Evolutionary conservation across 2,888 invertebrate species (phyloP), one percentile per base, ranked within the genome.

Genomic region (Apantesis nais): DNA sequence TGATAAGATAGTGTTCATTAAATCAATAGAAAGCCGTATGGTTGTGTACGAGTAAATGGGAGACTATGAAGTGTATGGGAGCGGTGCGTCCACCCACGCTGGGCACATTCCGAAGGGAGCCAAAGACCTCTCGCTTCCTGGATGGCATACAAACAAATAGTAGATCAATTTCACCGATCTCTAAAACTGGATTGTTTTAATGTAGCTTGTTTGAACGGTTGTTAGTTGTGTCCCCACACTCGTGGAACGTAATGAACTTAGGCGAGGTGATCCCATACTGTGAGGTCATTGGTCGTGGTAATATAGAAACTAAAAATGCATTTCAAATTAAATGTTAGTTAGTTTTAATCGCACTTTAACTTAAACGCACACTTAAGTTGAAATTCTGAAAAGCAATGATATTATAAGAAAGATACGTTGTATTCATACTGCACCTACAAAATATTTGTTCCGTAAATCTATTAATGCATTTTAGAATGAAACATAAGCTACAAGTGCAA

Each of bases 111-210:
- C 93, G 83, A 77, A 82, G 90, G 93, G 92, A 94, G 93, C 93
- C 94, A 94, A 94, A 93, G 94, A 94, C 94, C 94, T 91, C 83
- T 91, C 85, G 89, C 89, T 93, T 94, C 93, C 94, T 93, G 92
- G 91, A 92, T 90, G 87, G 89, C 86, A 88, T 86, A 88, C 88
- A 87, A 79, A 84, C 84, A 83, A 87, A 89, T 83, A 81, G 86
- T 83, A 83, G 86, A 88, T 85, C 88, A 84, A 85, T 84, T 84
- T 80, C 75, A 82, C 84, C 78, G 77, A 83, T 83, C 77, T 80
- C 73, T 74, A 74, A 78, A 82, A 82, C 82, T 83, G 82, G 82
- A 83, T 82, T 82, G 83, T 81, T 83, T 83, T 83, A 81, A 82
- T 81, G 78, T 76, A 63, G 48, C 74, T 66, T 71, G 79, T 81